Evolutionary conservation across 2,113 vertebrate genomes (phyloP).

Genomic region (Crotophaga sulcirostris): DNA sequence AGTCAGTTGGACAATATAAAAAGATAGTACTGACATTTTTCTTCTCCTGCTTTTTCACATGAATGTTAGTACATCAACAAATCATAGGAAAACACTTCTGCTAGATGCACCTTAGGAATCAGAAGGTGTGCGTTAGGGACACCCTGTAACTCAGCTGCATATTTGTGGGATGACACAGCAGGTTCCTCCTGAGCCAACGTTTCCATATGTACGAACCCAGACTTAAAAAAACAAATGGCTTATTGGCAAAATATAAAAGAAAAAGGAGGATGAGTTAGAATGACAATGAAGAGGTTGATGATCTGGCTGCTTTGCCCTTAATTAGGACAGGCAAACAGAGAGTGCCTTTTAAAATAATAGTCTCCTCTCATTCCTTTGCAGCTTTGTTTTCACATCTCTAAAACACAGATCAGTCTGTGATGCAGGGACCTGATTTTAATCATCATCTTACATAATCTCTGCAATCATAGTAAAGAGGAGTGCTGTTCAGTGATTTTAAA

Average conservation of each 20-base stretch:
- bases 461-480: slow-evolving; percentile 32
- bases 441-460: neutral
- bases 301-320: neutral
- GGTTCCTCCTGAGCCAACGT: neutral
- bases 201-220: neutral
- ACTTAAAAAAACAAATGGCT: neutral
- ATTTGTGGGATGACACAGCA: slow-evolving; percentile 15
- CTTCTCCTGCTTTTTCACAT: neutral
- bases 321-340: neutral
- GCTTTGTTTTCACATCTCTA: neutral
- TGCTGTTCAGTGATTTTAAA: slow-evolving; percentile 27
- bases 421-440: slow-evolving; percentile 33
- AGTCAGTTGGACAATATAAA: neutral
- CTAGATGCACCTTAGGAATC: neutral
- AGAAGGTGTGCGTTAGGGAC: neutral
- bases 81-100: neutral
- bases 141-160: neutral
- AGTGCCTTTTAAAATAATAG: neutral
- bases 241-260: neutral
- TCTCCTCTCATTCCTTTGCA: neutral
- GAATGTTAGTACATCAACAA: neutral
- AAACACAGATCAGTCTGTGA: neutral
- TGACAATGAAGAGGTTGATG: neutral
- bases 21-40: neutral
- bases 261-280: neutral